A percentile compares a stretch with the other conserved stretches of the same genome.
These are phyloP conservation scores for Amniataba percoides DNA, from an alignment of 2,797 vertebrate species.

Conservation along the genomic window DNA sequence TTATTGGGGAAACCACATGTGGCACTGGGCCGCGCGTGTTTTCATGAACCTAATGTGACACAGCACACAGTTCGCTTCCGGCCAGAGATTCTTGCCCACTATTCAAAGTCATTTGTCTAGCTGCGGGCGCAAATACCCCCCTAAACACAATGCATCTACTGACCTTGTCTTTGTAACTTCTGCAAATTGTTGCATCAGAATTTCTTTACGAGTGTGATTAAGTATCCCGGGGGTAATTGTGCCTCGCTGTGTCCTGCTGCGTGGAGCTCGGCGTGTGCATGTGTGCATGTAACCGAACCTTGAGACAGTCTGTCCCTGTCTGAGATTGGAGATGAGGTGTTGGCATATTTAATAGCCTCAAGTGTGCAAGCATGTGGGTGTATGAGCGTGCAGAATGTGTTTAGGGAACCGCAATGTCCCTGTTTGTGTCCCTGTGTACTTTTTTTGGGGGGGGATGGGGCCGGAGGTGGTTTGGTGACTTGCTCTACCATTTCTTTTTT, in stretches of 20 bases:
- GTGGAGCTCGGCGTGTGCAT: constrained; percentile 48
- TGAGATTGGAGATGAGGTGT: constrained; percentile 62
- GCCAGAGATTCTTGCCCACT: constrained; percentile 45
- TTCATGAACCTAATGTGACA: constrained; percentile 63
- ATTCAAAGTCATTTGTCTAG: constrained; percentile 55
- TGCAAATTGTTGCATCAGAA: constrained; percentile 67
- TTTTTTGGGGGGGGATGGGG: background rate
- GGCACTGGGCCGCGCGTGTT: constrained; percentile 38
- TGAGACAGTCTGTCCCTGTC: constrained; percentile 60
- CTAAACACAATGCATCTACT: constrained; percentile 50
- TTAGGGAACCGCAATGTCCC: constrained; percentile 19
- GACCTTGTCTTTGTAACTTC: constrained; percentile 70
- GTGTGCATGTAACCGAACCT: constrained; percentile 48
- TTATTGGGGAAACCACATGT: constrained; percentile 56
- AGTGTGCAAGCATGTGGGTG: constrained; percentile 46
- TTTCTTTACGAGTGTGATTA: constrained; percentile 57
- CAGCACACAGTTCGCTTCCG: constrained; percentile 56
- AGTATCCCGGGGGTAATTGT: constrained; percentile 54
- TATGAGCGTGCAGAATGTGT: constrained; percentile 22
- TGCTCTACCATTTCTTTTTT: background rate
- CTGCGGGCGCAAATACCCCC: constrained; percentile 43
- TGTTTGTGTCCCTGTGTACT: constrained; percentile 4
- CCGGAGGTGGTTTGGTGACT: constrained; percentile 1
- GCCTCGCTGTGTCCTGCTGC: constrained; percentile 50
- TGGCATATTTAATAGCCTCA: constrained; percentile 64